A percentile compares a stretch with the other conserved stretches of the same genome.
Evolutionary conservation across 1,140 invertebrate species (phyloP).

Genomic region (Drosophila seguyi): DNA sequence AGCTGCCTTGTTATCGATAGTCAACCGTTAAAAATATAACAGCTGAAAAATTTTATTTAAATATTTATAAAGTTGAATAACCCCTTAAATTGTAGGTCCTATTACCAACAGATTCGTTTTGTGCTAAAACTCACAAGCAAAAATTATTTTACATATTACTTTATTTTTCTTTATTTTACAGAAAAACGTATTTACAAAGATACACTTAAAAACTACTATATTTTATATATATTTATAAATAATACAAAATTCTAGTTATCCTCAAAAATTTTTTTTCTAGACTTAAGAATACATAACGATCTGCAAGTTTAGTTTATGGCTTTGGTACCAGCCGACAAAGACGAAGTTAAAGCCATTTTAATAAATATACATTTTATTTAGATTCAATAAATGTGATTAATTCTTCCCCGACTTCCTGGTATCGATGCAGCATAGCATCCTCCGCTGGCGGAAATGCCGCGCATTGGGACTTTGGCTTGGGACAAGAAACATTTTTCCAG

Average conservation of each 20-base stretch:
- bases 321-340: constrained; percentile 9
- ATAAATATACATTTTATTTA: constrained; percentile 67
- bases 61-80: neutral
- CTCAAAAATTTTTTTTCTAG: no score
- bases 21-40: constrained; percentile 3
- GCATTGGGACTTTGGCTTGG: constrained; percentile 54
- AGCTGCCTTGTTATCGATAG: neutral
- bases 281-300: neutral
- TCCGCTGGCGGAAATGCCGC: constrained; percentile 75
- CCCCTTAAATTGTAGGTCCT: no score
- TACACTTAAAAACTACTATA: no score
- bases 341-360: constrained; percentile 35
- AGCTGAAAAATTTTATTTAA: neutral
- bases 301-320: neutral
- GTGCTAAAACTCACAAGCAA: no score
- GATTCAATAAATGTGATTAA: constrained; percentile 73
- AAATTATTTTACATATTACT: no score
- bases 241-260: no score
- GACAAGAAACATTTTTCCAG: constrained; percentile 73
- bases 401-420: constrained; percentile 12
- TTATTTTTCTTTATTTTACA: no score
- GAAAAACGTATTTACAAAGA: no score
- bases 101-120: no score
- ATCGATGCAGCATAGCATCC: constrained; percentile 47
- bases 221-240: no score